Conservation (phyloP, 2,113 vertebrate genomes). For the Lonchura striata region DNA sequence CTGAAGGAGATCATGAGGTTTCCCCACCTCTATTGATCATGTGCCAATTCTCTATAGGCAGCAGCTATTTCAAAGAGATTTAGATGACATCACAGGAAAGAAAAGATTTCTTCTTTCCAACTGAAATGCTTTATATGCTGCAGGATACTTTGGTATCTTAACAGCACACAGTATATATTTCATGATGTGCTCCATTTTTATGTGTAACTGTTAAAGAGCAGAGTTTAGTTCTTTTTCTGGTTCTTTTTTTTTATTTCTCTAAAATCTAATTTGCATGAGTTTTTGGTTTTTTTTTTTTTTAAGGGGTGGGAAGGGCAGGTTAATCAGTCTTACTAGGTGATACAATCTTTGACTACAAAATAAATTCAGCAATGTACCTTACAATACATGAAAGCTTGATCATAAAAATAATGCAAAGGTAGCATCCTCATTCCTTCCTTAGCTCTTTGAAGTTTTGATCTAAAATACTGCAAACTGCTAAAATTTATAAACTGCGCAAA, state of each 20-base stretch:
- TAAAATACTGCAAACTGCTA: constrained; percentile 11
- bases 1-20: not conserved
- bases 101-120: not conserved
- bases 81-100: not conserved
- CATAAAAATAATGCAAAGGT: constrained; percentile 55
- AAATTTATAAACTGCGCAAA: constrained; percentile 9
- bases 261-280: not conserved
- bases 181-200: not conserved
- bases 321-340: not conserved
- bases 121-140: not conserved
- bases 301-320: fast-evolving
- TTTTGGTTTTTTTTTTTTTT: too few species aligned
- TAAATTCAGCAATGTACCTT: constrained; percentile 59
- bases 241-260: too few species aligned
- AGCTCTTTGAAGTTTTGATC: constrained; percentile 16
- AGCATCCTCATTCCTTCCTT: constrained; percentile 20
- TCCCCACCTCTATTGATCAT: not conserved
- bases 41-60: not conserved
- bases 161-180: not conserved
- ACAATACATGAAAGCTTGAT: constrained; percentile 10
- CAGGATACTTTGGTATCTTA: not conserved
- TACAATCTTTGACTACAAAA: constrained; percentile 34
- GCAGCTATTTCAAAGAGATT: not conserved
- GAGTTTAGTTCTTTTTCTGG: not conserved
- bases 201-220: not conserved